Evolutionary conservation across 2,113 vertebrate genomes (phyloP).

Genomic region (Toxostoma redivivum): DNA sequence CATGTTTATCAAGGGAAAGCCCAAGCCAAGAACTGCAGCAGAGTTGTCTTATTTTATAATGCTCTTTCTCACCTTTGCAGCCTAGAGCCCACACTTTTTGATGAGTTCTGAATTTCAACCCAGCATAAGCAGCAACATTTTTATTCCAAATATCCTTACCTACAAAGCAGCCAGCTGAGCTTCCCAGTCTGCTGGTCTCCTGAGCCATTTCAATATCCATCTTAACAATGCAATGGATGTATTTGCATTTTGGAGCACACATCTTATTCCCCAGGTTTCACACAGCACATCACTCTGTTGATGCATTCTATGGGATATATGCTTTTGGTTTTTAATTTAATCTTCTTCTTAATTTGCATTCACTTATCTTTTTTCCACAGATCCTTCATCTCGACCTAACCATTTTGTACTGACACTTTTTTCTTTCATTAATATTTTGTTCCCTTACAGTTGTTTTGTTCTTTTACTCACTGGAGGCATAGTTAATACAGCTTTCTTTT

Average conservation of each 20-base stretch:
- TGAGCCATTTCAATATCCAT: slow-evolving; percentile 19
- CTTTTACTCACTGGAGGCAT: slow-evolving; percentile 21
- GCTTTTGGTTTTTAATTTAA: slow-evolving; percentile 47
- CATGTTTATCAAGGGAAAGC: background rate
- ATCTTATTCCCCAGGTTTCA: slow-evolving; percentile 35
- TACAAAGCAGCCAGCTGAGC: slow-evolving; percentile 1
- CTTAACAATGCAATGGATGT: background rate
- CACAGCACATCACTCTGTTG: slow-evolving; percentile 5
- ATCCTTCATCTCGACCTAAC: slow-evolving; percentile 39
- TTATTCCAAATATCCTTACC: background rate
- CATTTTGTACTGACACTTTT: slow-evolving; percentile 5
- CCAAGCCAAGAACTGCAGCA: background rate
- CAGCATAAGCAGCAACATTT: background rate
- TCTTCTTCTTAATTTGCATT: slow-evolving; percentile 44
- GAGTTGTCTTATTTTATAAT: background rate
- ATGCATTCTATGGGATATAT: slow-evolving; percentile 7
- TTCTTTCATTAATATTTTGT: slow-evolving; percentile 47
- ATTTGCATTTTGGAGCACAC: slow-evolving; percentile 46
- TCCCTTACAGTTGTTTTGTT: slow-evolving; percentile 43
- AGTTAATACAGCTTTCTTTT: slow-evolving; percentile 14
- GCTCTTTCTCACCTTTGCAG: background rate
- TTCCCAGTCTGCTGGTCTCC: slow-evolving; percentile 8
- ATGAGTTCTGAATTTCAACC: background rate
- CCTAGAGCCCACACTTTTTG: background rate
- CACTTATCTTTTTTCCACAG: slow-evolving; percentile 43